These are phyloP conservation scores for Psylliodes chrysocephalus DNA, from an alignment of 2,888 invertebrate species.

Conservation along the genomic window DNA sequence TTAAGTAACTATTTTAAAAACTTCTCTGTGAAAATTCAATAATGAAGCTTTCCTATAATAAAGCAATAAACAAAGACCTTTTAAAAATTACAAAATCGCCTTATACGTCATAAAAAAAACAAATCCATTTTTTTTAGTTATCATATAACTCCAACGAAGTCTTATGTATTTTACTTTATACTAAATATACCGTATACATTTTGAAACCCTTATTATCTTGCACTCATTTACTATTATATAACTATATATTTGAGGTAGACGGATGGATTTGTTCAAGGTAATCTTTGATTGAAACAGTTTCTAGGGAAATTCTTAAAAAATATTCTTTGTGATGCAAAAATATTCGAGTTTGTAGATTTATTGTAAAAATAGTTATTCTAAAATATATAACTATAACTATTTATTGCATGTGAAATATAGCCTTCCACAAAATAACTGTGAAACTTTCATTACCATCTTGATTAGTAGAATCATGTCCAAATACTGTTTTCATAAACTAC, in stretches of 20 bases:
- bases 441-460: too few relatives aligned
- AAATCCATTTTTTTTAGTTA: slow-evolving; percentile 53
- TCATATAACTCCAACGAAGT: slow-evolving; percentile 59
- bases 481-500: too few relatives aligned
- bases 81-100: not conserved
- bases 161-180: slow-evolving; percentile 47
- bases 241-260: slow-evolving; percentile 62
- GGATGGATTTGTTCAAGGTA: slow-evolving; percentile 59
- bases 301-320: slow-evolving; percentile 9
- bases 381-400: too few relatives aligned
- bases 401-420: too few relatives aligned
- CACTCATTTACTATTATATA: slow-evolving; percentile 53
- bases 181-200: slow-evolving; percentile 62
- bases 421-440: too few relatives aligned
- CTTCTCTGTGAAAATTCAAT: not conserved
- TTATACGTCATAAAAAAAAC: slow-evolving; percentile 48
- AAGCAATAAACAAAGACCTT: slow-evolving; percentile 6
- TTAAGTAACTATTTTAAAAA: too few relatives aligned
- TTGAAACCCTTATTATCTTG: slow-evolving; percentile 64
- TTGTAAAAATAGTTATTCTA: too few relatives aligned
- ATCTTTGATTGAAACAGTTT: slow-evolving; percentile 1
- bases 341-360: too few relatives aligned
- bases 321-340: not conserved
- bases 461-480: too few relatives aligned
- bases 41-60: not conserved